A percentile compares a stretch with the other conserved stretches of the same genome.
phyloP scores from a whole-genome alignment of 2,888 invertebrate species.

The Nomada fabriciana region DNA sequence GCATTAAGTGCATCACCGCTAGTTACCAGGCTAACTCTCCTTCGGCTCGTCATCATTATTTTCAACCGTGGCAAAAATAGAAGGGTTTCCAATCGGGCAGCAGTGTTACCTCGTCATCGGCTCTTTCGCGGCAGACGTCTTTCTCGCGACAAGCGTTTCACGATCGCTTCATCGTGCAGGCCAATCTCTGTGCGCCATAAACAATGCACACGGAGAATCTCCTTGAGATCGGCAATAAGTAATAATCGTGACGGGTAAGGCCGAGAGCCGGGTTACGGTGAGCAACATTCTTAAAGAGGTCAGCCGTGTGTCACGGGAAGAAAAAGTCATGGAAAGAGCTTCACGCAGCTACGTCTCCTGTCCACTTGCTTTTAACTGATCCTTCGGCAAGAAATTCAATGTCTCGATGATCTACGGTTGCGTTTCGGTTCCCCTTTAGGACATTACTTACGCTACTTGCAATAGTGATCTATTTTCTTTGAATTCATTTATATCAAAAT shows the following conservation, averaged over 20 bases:
- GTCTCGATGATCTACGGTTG: neutral
- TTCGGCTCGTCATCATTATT: constrained; percentile 52
- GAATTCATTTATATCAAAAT: too few species aligned
- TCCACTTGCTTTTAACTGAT: constrained; percentile 15
- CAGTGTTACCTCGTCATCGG: constrained; percentile 65
- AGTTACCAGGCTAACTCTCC: constrained; percentile 32
- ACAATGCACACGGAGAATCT: constrained; percentile 71
- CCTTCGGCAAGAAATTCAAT: neutral
- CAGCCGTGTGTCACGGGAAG: constrained; percentile 71
- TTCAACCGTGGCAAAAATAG: constrained; percentile 52
- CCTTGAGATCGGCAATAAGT: constrained; percentile 74
- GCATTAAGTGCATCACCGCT: constrained; percentile 35
- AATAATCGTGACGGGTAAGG: constrained; percentile 72
- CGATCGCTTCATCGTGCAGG: constrained; percentile 68
- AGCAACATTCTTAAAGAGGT: constrained; percentile 72
- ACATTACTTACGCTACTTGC: too few species aligned
- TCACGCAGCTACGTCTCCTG: constrained; percentile 26
- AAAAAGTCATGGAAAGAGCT: constrained; percentile 59
- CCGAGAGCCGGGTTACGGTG: constrained; percentile 56
- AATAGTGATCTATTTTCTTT: too few species aligned
- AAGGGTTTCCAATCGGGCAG: constrained; percentile 59
- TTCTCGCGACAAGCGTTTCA: constrained; percentile 64
- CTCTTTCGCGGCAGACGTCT: constrained; percentile 34
- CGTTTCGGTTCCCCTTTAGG: too few species aligned
- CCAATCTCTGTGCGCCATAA: constrained; percentile 63